Conservation (phyloP, 2,113 vertebrate species). For the Callipepla californica region DNA sequence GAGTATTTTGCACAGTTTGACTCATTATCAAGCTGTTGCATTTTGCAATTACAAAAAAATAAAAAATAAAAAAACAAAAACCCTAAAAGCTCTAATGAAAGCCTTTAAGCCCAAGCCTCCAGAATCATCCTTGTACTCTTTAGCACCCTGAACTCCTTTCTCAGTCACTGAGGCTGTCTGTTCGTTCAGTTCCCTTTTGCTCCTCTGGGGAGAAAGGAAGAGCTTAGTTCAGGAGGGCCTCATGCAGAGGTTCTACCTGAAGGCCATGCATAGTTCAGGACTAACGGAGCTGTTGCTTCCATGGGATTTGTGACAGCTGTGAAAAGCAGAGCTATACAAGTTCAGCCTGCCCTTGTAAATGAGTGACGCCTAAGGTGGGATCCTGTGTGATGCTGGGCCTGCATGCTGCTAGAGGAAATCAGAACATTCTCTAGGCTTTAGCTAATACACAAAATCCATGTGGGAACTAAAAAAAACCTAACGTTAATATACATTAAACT, state of each 20-base stretch:
- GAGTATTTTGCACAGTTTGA: neutral
- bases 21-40: neutral
- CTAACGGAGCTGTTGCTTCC: neutral
- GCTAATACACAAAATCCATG: neutral
- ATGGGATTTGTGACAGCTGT: neutral
- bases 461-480: slow-evolving; percentile 17
- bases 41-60: neutral
- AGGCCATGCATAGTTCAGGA: neutral
- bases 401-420: neutral
- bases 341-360: neutral
- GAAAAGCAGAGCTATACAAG: neutral
- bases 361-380: neutral
- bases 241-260: neutral
- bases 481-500: neutral
- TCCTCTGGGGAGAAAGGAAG: neutral
- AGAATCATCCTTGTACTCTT: neutral
- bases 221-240: neutral
- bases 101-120: neutral
- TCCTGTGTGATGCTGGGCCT: neutral
- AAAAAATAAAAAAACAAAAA: too few species aligned
- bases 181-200: neutral
- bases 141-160: neutral
- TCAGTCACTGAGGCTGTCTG: neutral
- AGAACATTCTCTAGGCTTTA: neutral
- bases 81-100: neutral